phyloP scores from a whole-genome alignment of 2,113 vertebrate species.

The Ondatra zibethicus region DNA sequence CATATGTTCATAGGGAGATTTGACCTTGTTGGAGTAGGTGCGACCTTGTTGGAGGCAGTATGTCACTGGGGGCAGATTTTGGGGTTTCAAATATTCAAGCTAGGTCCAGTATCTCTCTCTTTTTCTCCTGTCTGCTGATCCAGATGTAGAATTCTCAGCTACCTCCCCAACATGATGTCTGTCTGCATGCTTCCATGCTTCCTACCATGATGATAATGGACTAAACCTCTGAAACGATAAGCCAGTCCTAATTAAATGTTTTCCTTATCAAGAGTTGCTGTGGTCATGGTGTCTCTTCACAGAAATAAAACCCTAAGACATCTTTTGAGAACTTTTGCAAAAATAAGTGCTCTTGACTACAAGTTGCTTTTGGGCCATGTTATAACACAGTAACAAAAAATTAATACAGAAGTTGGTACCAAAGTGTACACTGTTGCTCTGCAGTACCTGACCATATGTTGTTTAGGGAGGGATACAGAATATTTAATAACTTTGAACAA shows the following conservation, averaged over 20 bases:
- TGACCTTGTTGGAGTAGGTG: too few species aligned
- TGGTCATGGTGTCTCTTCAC: not conserved
- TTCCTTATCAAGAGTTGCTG: not conserved
- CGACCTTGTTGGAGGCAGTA: not conserved
- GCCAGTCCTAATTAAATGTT: too few species aligned
- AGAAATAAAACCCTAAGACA: not conserved
- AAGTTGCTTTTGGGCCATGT: not conserved
- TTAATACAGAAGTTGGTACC: not conserved
- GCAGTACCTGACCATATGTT: not conserved
- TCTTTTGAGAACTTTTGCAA: not conserved
- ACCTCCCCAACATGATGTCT: too few species aligned
- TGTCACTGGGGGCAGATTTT: not conserved
- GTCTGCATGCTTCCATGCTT: too few species aligned
- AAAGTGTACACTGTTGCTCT: not conserved
- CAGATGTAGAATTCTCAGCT: too few species aligned
- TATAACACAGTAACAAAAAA: not conserved
- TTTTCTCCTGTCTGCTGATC: too few species aligned
- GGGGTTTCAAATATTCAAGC: not conserved
- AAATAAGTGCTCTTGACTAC: not conserved
- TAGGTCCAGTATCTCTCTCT: too few species aligned
- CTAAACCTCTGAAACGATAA: too few species aligned
- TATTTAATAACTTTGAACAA: not conserved
- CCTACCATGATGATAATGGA: too few species aligned
- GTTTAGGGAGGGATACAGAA: not conserved
- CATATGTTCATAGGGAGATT: not conserved